These are phyloP conservation scores for Pharmacophagus antenor DNA, from an alignment of 2,888 invertebrate genomes.

Conservation along the genomic window DNA sequence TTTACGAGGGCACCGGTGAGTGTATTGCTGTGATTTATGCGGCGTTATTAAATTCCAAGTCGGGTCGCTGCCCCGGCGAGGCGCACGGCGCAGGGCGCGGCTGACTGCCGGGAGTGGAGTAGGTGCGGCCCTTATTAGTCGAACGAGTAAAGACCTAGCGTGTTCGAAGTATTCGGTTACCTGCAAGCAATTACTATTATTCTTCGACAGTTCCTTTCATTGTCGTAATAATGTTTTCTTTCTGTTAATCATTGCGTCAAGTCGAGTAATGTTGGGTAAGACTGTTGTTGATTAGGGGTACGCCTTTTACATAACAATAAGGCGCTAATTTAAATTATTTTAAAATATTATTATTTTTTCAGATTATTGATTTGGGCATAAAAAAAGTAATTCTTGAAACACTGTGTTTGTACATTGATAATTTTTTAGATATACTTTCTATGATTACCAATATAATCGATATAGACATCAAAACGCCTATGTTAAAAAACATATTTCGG, in stretches of 20 bases:
- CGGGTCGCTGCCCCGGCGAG: constrained; percentile 52
- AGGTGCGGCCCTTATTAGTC: constrained; percentile 52
- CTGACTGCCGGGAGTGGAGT: constrained; percentile 45
- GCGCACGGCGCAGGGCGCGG: constrained; percentile 44
- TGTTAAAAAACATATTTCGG: too few relatives aligned
- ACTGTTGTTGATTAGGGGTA: background rate
- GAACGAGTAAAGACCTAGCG: constrained; percentile 37
- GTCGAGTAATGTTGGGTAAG: background rate
- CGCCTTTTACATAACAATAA: too few relatives aligned
- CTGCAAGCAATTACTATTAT: constrained; percentile 23
- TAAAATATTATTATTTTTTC: too few relatives aligned
- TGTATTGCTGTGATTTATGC: constrained; percentile 57
- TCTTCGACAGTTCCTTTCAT: constrained; percentile 2
- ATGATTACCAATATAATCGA: too few relatives aligned
- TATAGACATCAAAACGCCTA: too few relatives aligned
- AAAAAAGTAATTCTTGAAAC: too few relatives aligned
- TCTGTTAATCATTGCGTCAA: background rate
- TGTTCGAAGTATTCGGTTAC: constrained; percentile 29
- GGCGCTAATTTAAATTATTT: too few relatives aligned
- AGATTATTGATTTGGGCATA: too few relatives aligned
- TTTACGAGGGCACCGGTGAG: constrained; percentile 48
- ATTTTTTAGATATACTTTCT: too few relatives aligned
- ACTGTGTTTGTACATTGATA: too few relatives aligned
- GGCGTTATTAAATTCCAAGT: constrained; percentile 66
- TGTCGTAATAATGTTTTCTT: background rate